These are phyloP conservation scores for Neodiprion fabricii DNA, from an alignment of 1,140 invertebrate genomes.

Conservation along the genomic window DNA sequence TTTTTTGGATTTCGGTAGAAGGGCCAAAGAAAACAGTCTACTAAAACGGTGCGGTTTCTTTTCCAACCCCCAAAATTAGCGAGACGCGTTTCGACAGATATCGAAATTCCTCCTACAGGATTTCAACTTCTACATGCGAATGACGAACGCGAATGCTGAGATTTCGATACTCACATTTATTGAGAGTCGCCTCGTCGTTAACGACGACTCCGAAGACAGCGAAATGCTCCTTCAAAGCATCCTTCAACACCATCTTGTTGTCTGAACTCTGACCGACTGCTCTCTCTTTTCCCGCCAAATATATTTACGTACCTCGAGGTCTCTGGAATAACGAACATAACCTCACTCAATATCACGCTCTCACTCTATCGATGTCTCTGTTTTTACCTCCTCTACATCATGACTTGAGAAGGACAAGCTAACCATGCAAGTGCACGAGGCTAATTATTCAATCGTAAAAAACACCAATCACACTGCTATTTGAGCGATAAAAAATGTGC, in stretches of 20 bases:
- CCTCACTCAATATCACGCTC: too few relatives aligned
- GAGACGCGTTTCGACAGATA: background rate
- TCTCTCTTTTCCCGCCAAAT: constrained; percentile 41
- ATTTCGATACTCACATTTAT: constrained; percentile 48
- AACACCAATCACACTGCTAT: too few relatives aligned
- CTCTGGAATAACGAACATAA: too few relatives aligned
- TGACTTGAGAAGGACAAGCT: too few relatives aligned
- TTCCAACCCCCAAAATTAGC: background rate
- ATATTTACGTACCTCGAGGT: background rate
- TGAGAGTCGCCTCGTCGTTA: constrained; percentile 35
- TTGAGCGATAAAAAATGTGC: too few relatives aligned
- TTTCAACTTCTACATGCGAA: background rate
- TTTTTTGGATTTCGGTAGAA: constrained; percentile 2
- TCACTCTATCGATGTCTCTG: too few relatives aligned
- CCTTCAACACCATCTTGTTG: constrained; percentile 43
- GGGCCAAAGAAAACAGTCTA: background rate
- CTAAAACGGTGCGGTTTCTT: background rate
- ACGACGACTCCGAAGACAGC: constrained; percentile 37
- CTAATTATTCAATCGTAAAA: too few relatives aligned
- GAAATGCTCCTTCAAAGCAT: constrained; percentile 43
- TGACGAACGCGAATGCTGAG: background rate
- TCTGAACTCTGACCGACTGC: background rate
- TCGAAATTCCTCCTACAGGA: background rate
- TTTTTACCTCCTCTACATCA: too few relatives aligned
- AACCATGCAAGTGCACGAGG: too few relatives aligned